phyloP scores from a whole-genome alignment of 2,113 vertebrate genomes.

The Pelvicachromis taeniatus region DNA sequence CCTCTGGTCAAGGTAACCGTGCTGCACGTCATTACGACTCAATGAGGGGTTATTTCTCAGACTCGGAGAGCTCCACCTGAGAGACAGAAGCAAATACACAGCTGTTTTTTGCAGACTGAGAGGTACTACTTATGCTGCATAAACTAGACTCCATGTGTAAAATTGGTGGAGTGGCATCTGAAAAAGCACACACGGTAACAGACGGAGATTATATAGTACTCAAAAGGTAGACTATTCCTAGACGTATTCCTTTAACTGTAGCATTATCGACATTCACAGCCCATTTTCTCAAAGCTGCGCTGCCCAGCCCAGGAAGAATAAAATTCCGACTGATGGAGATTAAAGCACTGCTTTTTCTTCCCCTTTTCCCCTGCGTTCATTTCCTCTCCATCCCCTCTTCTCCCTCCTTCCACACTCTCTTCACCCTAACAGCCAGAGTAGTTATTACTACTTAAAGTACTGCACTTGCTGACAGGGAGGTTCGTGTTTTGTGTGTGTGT shows the following conservation, averaged over 20 bases:
- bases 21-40: not conserved
- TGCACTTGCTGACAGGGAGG: constrained; percentile 57
- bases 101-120: not conserved
- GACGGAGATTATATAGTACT: not conserved
- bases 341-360: constrained; percentile 28
- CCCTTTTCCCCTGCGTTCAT: not conserved
- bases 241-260: not conserved
- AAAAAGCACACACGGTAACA: not conserved
- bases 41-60: not conserved
- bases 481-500: constrained; percentile 12
- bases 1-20: not conserved
- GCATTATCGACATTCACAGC: not conserved
- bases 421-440: constrained; percentile 41
- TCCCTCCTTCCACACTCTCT: not conserved
- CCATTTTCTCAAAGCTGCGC: not conserved
- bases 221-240: not conserved
- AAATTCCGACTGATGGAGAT: constrained; percentile 25
- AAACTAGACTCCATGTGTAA: not conserved
- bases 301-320: not conserved
- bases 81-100: not conserved
- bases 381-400: not conserved
- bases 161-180: not conserved
- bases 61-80: not conserved
- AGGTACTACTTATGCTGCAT: not conserved
- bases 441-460: constrained; percentile 62